Percentiles rank a stretch among this genome's conserved stretches.
Evolutionary conservation across 2,888 invertebrate species (phyloP).

Genomic region (Stenurella melanura): DNA sequence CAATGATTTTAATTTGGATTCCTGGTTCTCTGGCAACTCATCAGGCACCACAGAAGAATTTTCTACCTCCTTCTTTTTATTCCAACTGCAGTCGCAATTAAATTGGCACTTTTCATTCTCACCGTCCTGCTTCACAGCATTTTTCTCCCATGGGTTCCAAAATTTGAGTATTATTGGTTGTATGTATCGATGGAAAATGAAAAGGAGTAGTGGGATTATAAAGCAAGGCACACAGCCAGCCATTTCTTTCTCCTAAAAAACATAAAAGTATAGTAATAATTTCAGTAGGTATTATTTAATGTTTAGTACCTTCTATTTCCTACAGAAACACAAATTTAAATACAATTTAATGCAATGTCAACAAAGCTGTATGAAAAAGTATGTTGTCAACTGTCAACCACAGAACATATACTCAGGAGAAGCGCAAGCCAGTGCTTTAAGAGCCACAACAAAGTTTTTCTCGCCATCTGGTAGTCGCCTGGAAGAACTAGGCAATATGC

Average conservation of each 20-base stretch:
- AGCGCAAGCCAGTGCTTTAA: too few relatives aligned
- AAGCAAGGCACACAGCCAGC: constrained; percentile 87
- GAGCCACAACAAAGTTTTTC: too few relatives aligned
- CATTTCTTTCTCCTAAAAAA: constrained; percentile 60
- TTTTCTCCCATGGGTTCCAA: constrained; percentile 86
- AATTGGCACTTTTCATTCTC: constrained; percentile 59
- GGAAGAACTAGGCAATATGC: too few relatives aligned
- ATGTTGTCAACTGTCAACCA: too few relatives aligned
- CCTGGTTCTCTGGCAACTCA: not conserved
- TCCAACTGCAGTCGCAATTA: constrained; percentile 61
- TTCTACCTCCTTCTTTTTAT: constrained; percentile 55
- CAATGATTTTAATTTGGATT: constrained; percentile 29
- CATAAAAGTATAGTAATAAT: not conserved
- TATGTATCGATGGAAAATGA: constrained; percentile 89
- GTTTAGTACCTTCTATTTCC: too few relatives aligned
- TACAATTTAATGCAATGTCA: too few relatives aligned
- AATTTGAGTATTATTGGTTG: constrained; percentile 87
- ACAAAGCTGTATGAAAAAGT: too few relatives aligned
- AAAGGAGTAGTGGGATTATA: constrained; percentile 86
- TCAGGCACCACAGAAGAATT: not conserved
- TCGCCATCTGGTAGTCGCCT: too few relatives aligned
- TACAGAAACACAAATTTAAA: too few relatives aligned
- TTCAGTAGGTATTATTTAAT: too few relatives aligned
- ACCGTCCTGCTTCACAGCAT: constrained; percentile 59
- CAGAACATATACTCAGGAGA: too few relatives aligned